Evolutionary conservation across 2,113 vertebrate species (phyloP).

Genomic region (Urocitellus parryii): DNA sequence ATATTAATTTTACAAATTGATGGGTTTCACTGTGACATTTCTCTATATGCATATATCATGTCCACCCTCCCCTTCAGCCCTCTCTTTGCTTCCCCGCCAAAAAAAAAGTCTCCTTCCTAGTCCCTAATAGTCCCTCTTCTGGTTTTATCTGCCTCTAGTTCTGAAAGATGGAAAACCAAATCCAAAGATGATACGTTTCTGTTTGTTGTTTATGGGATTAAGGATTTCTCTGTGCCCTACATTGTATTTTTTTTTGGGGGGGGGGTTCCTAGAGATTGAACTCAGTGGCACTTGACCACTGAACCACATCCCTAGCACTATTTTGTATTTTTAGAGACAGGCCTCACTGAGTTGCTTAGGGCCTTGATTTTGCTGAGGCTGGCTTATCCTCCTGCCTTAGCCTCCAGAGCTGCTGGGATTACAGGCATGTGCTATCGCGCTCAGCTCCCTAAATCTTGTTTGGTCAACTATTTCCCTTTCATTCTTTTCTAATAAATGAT

Average conservation of each 20-base stretch:
- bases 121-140: not conserved
- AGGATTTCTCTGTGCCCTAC: not conserved
- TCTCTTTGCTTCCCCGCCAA: not conserved
- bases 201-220: constrained; percentile 16
- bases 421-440: no score
- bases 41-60: not conserved
- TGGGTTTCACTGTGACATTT: not conserved
- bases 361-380: no score
- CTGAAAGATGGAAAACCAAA: constrained; percentile 53
- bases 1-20: not conserved
- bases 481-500: constrained; percentile 32
- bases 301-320: no score
- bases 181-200: not conserved
- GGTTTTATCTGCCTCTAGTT: not conserved
- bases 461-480: constrained; percentile 25
- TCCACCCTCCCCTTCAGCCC: no score
- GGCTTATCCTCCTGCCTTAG: no score
- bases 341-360: no score
- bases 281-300: no score
- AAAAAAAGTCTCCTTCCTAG: not conserved
- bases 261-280: no score
- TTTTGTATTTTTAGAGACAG: no score
- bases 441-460: not conserved
- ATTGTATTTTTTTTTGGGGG: not conserved
- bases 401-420: no score